Evolutionary conservation across 2,113 vertebrate genomes (phyloP).

Genomic region (Eublepharis macularius): DNA sequence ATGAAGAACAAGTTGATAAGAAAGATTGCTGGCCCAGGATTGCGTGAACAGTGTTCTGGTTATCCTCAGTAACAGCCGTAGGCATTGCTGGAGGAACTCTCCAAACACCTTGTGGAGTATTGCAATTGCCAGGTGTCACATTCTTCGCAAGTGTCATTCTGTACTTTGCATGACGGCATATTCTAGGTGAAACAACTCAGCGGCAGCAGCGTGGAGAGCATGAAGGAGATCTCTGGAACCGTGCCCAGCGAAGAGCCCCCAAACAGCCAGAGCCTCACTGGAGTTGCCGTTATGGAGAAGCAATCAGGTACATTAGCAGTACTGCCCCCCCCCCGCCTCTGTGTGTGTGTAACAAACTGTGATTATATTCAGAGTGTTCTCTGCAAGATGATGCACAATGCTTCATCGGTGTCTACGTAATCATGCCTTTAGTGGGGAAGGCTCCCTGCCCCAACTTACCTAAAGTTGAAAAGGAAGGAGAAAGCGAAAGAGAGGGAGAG

Average conservation of each 20-base stretch:
- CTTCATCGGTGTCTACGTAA: neutral
- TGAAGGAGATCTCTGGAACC: conserved; percentile 70
- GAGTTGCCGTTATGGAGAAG: conserved; percentile 65
- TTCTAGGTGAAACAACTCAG: conserved; percentile 78
- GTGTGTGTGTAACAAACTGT: neutral
- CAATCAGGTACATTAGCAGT: conserved; percentile 70
- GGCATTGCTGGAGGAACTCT: too few relatives aligned
- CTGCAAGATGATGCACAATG: neutral
- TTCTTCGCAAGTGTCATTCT: neutral
- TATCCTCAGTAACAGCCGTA: too few relatives aligned
- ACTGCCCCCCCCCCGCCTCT: too few relatives aligned
- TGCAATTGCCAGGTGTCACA: neutral
- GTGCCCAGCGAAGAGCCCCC: conserved; percentile 71
- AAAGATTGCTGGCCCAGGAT: neutral
- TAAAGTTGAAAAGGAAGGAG: neutral
- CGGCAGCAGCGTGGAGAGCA: conserved; percentile 70
- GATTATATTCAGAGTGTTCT: neutral
- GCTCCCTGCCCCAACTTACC: neutral
- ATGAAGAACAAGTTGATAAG: neutral
- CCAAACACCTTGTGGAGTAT: neutral
- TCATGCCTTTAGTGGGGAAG: neutral
- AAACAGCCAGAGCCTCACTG: conserved; percentile 70
- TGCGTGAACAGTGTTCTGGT: neutral
- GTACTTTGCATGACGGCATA: neutral
- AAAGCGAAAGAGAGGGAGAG: neutral